phyloP scores from a whole-genome alignment of 2,113 vertebrate genomes.

The Climacteris rufus region DNA sequence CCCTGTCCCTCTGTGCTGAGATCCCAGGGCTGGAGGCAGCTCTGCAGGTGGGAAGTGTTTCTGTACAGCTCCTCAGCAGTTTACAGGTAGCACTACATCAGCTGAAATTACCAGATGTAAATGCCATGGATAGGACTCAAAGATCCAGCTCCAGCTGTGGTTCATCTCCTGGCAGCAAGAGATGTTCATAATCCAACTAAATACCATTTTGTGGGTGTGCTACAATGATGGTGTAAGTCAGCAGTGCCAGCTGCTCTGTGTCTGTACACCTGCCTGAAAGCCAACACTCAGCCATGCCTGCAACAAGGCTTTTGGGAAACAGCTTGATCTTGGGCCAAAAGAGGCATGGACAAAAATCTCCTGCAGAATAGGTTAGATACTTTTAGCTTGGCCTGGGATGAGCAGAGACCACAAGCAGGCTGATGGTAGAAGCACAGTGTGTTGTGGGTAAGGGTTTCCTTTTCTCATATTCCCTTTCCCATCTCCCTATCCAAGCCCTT shows the following conservation, averaged over 20 bases:
- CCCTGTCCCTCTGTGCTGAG: background rate
- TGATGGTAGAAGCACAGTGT: background rate
- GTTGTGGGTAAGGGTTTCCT: background rate
- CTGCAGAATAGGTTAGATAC: background rate
- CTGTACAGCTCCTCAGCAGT: background rate
- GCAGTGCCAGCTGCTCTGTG: background rate
- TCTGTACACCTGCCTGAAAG: background rate
- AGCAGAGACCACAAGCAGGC: background rate
- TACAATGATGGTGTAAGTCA: background rate
- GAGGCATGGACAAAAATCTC: background rate
- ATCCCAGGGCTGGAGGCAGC: background rate
- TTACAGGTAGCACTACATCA: background rate
- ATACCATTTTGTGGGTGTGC: background rate
- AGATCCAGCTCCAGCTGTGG: background rate
- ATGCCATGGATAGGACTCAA: background rate
- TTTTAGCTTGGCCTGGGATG: background rate
- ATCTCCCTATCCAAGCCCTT: background rate
- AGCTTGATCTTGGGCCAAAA: background rate
- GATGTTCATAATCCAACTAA: background rate
- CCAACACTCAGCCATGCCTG: background rate
- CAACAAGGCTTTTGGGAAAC: background rate
- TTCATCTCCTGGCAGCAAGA: background rate
- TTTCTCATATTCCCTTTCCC: background rate
- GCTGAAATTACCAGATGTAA: background rate
- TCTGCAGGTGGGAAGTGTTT: background rate